A percentile compares a stretch with the other conserved stretches of the same genome.
Conservation (phyloP, 2,888 invertebrate genomes). For the Ophion ellenae region DNA sequence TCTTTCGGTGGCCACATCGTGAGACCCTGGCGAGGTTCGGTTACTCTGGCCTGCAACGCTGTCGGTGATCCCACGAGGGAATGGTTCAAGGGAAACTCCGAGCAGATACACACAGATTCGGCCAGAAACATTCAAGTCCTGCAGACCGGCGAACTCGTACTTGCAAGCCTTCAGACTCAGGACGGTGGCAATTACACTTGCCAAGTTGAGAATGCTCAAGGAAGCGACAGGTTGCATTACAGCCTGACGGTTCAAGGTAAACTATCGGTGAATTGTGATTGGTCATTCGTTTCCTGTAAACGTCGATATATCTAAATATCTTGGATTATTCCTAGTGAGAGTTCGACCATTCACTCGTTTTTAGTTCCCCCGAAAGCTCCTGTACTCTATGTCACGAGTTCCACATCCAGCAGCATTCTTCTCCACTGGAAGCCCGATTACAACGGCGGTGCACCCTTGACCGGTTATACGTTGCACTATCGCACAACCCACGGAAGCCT, state of each 20-base stretch:
- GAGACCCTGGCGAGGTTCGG: constrained; percentile 88
- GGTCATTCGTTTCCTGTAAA: neutral
- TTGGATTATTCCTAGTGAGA: neutral
- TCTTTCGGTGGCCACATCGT: constrained; percentile 89
- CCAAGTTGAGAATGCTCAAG: constrained; percentile 88
- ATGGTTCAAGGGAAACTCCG: constrained; percentile 87
- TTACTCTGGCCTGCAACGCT: constrained; percentile 87
- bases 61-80: constrained; percentile 88
- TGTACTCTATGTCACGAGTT: constrained; percentile 89
- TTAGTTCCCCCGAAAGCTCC: constrained; percentile 91
- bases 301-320: neutral
- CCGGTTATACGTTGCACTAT: constrained; percentile 89
- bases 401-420: constrained; percentile 90
- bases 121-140: constrained; percentile 87
- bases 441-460: constrained; percentile 88
- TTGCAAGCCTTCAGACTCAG: constrained; percentile 87
- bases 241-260: constrained; percentile 87
- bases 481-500: constrained; percentile 88
- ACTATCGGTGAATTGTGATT: neutral
- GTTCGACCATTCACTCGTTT: constrained; percentile 1
- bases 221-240: constrained; percentile 88
- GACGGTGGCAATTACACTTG: constrained; percentile 91
- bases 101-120: constrained; percentile 85
- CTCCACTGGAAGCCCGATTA: constrained; percentile 91
- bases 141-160: constrained; percentile 88